phyloP scores from a whole-genome alignment of 2,797 vertebrate genomes.

The Nothura maculosa region DNA sequence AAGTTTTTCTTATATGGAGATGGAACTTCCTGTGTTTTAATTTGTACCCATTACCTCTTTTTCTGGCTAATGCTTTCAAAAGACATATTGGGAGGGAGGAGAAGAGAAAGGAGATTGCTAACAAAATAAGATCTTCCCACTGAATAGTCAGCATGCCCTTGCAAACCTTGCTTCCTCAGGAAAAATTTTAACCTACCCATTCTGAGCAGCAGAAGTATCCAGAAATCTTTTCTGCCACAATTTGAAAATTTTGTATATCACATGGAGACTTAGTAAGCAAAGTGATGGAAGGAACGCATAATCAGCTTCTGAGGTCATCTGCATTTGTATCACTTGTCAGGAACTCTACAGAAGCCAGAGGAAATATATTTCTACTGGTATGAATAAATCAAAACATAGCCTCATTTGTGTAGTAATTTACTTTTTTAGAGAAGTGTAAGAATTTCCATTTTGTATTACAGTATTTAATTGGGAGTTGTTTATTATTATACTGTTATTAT shows the following conservation, averaged over 20 bases:
- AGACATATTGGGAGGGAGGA: background rate
- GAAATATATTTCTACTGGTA: background rate
- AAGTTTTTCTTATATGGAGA: no score
- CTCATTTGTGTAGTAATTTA: background rate
- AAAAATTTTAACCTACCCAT: background rate
- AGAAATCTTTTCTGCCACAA: background rate
- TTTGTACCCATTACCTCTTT: no score
- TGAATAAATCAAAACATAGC: background rate
- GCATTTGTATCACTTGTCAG: background rate
- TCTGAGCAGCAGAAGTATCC: background rate
- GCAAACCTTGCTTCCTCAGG: background rate
- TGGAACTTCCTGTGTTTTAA: no score
- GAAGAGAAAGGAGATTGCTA: background rate
- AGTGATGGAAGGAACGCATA: background rate
- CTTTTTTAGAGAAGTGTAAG: background rate
- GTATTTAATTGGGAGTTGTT: background rate
- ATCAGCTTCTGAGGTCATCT: background rate
- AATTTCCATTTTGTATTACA: slow-evolving; percentile 21
- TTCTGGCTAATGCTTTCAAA: background rate
- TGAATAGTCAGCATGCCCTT: background rate
- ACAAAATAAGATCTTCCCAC: background rate
- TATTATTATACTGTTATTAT: background rate
- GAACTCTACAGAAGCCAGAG: background rate
- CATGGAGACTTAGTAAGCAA: background rate
- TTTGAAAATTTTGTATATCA: background rate